phyloP scores from a whole-genome alignment of 2,113 vertebrate species.

The Sphyrna mokarran region DNA sequence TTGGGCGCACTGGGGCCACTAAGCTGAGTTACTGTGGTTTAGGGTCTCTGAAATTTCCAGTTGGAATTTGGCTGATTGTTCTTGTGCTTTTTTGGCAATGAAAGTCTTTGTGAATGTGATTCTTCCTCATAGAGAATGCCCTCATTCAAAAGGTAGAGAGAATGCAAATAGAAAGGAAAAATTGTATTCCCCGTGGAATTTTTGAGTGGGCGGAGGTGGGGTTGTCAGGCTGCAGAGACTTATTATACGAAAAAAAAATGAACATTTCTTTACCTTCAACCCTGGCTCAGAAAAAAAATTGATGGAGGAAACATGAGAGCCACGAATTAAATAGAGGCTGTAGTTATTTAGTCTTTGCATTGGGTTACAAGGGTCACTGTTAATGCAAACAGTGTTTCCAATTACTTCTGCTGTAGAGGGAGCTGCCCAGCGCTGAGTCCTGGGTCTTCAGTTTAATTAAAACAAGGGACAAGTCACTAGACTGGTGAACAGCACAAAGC shows the following conservation, averaged over 20 bases:
- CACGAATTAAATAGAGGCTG: not conserved
- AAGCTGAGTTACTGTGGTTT: not conserved
- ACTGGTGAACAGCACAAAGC: not conserved
- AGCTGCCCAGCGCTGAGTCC: not conserved
- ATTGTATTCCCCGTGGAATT: not conserved
- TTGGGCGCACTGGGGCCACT: not conserved
- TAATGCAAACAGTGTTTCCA: not conserved
- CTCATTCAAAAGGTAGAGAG: not conserved
- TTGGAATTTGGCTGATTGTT: not conserved
- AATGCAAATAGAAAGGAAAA: constrained; percentile 8
- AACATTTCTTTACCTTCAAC: not conserved
- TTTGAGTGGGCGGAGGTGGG: not conserved
- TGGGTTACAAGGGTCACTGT: not conserved
- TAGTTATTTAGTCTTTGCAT: not conserved
- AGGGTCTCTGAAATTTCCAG: not conserved
- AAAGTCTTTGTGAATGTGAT: constrained; percentile 9
- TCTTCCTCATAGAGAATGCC: constrained; percentile 5
- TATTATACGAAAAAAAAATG: not conserved
- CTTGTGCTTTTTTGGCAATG: not conserved
- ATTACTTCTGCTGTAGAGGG: not conserved
- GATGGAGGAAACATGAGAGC: not conserved
- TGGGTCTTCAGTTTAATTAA: not conserved
- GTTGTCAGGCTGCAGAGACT: not conserved
- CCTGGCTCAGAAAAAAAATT: not conserved
- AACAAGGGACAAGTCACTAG: not conserved